Percentiles rank a stretch among this genome's conserved stretches.
These are phyloP conservation scores for Calcarius lapponicus DNA, from an alignment of 2,797 vertebrate species.

Conservation along the genomic window DNA sequence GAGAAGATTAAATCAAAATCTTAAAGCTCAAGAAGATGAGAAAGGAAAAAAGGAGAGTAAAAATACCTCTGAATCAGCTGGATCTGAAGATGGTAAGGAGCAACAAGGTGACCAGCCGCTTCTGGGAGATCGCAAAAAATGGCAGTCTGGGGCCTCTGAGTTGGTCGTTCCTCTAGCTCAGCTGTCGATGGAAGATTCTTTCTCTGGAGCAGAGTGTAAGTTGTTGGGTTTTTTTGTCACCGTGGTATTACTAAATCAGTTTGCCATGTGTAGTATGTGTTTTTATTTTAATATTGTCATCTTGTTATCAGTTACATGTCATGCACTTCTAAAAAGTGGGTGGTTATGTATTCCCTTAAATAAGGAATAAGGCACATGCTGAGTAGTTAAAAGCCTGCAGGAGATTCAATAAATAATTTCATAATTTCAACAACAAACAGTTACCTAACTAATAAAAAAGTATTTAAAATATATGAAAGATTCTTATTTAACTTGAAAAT, in stretches of 20 bases:
- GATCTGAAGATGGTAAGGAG: slow-evolving; percentile 39
- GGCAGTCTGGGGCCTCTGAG: slow-evolving; percentile 83
- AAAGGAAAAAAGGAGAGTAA: slow-evolving; percentile 53
- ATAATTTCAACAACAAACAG: background rate
- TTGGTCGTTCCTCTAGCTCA: slow-evolving; percentile 83
- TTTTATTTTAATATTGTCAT: background rate
- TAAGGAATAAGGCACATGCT: background rate
- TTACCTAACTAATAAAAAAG: background rate
- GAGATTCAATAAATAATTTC: background rate
- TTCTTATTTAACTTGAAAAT: background rate
- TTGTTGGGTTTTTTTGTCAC: background rate
- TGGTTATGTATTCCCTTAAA: background rate
- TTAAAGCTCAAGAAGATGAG: slow-evolving; percentile 82
- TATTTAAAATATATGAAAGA: background rate
- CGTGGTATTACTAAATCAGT: background rate
- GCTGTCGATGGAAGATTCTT: slow-evolving; percentile 83
- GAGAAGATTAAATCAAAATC: slow-evolving; percentile 89
- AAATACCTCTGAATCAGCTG: background rate
- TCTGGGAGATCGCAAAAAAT: slow-evolving; percentile 88
- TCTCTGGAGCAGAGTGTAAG: slow-evolving; percentile 78
- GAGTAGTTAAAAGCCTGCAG: background rate
- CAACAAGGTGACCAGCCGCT: slow-evolving; percentile 62
- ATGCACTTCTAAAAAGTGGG: background rate
- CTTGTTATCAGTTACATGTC: background rate
- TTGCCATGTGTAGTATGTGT: background rate